These are phyloP conservation scores for Mystacides longicornis DNA, from an alignment of 2,888 invertebrate species.

Conservation along the genomic window DNA sequence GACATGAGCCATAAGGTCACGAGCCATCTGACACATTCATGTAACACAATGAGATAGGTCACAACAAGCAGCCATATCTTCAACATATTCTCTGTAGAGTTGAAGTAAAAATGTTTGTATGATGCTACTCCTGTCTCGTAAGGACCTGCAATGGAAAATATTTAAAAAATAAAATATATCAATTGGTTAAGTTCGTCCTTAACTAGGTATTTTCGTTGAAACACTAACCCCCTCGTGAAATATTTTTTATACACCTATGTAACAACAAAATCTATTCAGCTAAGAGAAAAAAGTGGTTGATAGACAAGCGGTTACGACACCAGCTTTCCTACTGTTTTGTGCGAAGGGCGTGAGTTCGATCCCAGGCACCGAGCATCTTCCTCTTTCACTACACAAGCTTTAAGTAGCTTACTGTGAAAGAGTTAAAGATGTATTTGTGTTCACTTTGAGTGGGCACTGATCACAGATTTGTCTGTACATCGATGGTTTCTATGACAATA, in stretches of 20 bases:
- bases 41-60: constrained; percentile 49
- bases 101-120: constrained; percentile 65
- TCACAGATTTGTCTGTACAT: too few relatives aligned
- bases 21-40: constrained; percentile 54
- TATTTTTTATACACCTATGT: background rate
- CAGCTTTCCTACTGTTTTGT: too few relatives aligned
- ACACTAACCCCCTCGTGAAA: background rate
- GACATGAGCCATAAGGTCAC: constrained; percentile 44
- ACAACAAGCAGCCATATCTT: constrained; percentile 61
- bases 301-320: too few relatives aligned
- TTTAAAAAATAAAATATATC: background rate
- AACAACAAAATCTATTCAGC: background rate
- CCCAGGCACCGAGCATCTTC: too few relatives aligned
- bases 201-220: too few relatives aligned
- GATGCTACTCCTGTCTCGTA: constrained; percentile 63
- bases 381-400: too few relatives aligned
- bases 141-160: constrained; percentile 40
- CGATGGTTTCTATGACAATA: too few relatives aligned
- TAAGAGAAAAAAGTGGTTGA: background rate
- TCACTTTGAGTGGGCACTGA: too few relatives aligned
- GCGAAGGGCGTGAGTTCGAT: too few relatives aligned
- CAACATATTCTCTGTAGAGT: constrained; percentile 55
- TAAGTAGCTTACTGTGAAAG: too few relatives aligned
- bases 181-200: too few relatives aligned
- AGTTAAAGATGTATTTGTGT: too few relatives aligned